Conservation (phyloP, 2,113 vertebrate genomes). For the Notothenia coriiceps region DNA sequence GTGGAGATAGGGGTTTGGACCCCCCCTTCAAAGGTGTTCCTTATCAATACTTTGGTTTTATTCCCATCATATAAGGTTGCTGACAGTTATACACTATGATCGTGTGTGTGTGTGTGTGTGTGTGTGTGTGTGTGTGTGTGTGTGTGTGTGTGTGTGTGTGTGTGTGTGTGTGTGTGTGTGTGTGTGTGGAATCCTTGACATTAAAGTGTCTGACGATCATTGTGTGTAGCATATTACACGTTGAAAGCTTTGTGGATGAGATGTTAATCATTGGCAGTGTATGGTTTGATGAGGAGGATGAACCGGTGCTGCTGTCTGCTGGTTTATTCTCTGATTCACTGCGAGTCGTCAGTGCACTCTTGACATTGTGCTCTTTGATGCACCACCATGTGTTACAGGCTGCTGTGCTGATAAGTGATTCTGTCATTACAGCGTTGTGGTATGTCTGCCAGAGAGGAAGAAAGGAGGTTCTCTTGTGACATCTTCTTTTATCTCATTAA, state of each 20-base stretch:
- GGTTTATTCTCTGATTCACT: conserved; percentile 14
- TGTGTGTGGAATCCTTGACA: conserved; percentile 27
- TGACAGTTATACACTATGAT: too few relatives aligned
- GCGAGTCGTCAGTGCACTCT: conserved; percentile 24
- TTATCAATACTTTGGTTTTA: too few relatives aligned
- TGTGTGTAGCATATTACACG: conserved; percentile 29
- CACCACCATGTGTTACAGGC: conserved; percentile 46
- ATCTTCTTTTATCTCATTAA: conserved; percentile 60
- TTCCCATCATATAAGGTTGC: too few relatives aligned
- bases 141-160: too few relatives aligned
- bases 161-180: background rate
- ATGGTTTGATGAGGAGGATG: conserved; percentile 29
- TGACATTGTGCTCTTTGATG: conserved; percentile 66
- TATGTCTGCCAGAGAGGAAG: conserved; percentile 47
- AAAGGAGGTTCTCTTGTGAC: conserved; percentile 52
- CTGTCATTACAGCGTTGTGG: conserved; percentile 44
- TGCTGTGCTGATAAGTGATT: conserved; percentile 49
- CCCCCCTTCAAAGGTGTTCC: too few relatives aligned
- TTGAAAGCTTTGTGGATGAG: conserved; percentile 36
- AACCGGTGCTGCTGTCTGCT: conserved; percentile 42
- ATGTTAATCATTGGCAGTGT: conserved; percentile 36
- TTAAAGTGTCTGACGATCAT: conserved; percentile 32
- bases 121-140: too few relatives aligned
- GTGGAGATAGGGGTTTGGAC: background rate
- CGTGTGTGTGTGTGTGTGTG: too few relatives aligned